phyloP scores from a whole-genome alignment of 1,140 invertebrate genomes.

The Halictus rubicundus region DNA sequence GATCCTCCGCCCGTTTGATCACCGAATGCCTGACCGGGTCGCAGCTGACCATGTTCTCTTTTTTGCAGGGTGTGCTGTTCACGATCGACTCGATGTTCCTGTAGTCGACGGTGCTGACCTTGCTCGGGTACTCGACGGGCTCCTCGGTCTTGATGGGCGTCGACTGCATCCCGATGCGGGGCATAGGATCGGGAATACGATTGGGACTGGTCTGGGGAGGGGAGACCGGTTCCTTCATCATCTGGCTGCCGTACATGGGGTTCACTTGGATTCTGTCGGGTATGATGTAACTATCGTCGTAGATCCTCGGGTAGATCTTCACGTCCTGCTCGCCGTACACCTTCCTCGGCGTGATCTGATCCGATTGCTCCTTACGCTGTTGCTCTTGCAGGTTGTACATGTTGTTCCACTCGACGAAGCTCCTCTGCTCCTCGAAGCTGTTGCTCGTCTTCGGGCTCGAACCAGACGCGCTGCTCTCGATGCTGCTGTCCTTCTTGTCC shows the following conservation, averaged over 20 bases:
- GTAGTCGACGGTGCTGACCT: conserved; percentile 75
- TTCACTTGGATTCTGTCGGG: conserved; percentile 69
- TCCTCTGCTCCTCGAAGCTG: conserved; percentile 78
- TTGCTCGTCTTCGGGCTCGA: conserved; percentile 73
- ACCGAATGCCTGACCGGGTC: conserved; percentile 75
- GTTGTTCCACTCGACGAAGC: conserved; percentile 79
- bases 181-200: conserved; percentile 58
- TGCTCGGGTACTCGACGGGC: conserved; percentile 57
- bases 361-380: conserved; percentile 58
- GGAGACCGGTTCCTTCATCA: conserved; percentile 48
- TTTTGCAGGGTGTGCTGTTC: conserved; percentile 72
- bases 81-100: conserved; percentile 79
- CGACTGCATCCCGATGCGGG: conserved; percentile 74
- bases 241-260: conserved; percentile 53
- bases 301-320: conserved; percentile 69
- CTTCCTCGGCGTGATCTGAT: conserved; percentile 61
- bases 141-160: conserved; percentile 77
- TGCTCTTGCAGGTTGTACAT: conserved; percentile 73
- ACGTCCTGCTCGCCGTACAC: conserved; percentile 62
- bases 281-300: conserved; percentile 74
- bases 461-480: conserved; percentile 71
- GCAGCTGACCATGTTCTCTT: conserved; percentile 55
- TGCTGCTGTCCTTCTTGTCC: conserved; percentile 77
- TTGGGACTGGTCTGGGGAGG: conserved; percentile 69
- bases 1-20: conserved; percentile 74